A percentile compares a stretch with the other conserved stretches of the same genome.
phyloP scores from a whole-genome alignment of 37 sponge, comb jelly and placozoan species.

The Halisarca cf. caerulea region DNA sequence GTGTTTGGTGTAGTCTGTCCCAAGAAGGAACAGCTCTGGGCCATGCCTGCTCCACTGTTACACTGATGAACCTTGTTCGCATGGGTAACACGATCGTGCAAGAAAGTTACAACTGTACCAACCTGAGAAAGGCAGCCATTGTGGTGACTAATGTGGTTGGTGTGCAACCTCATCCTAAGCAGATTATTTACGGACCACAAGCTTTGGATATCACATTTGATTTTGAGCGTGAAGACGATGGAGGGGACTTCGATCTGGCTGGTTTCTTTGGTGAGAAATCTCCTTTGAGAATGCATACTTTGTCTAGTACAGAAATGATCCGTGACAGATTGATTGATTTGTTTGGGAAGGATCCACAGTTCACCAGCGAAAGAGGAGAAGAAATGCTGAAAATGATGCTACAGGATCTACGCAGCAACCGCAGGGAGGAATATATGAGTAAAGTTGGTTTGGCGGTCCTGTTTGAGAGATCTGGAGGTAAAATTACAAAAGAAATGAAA shows the following conservation, averaged over 20 bases:
- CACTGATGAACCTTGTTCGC: conserved; percentile 79
- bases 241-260: conserved; percentile 63
- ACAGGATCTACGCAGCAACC: conserved; percentile 37
- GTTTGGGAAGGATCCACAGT: conserved; percentile 65
- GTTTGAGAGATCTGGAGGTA: conserved; percentile 81
- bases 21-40: conserved; percentile 90
- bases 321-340: conserved; percentile 36
- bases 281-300: conserved; percentile 61
- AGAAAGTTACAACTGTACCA: conserved; percentile 65
- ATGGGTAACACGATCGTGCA: conserved; percentile 73
- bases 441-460: conserved; percentile 60
- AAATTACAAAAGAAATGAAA: conserved; percentile 55
- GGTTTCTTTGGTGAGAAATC: conserved; percentile 70
- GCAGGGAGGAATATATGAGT: conserved; percentile 90
- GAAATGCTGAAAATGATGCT: conserved; percentile 75
- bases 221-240: conserved; percentile 2
- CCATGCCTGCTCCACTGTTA: conserved; percentile 71
- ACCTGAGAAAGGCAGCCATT: conserved; percentile 67
- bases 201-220: conserved; percentile 73
- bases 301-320: conserved; percentile 73
- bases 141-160: conserved; percentile 69
- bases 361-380: conserved; percentile 55
- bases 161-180: conserved; percentile 60
- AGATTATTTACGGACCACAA: conserved; percentile 69
- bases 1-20: conserved; percentile 82